Conservation (phyloP, 2,113 vertebrate genomes). For the Cygnus buccinator region DNA sequence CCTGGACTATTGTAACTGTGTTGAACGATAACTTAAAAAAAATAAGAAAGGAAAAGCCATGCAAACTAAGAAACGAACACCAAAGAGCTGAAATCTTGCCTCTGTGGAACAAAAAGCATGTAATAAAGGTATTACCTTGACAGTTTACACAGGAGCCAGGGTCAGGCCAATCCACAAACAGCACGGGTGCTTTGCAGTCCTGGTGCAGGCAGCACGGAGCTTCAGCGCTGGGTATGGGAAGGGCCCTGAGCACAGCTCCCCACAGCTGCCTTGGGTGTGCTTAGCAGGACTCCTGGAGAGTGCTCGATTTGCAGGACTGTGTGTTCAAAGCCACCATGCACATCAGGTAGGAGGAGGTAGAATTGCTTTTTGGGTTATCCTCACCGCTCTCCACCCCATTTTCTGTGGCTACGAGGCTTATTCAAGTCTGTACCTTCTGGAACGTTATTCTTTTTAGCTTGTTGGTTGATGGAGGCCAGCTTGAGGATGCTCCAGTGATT, state of each 20-base stretch:
- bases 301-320: background rate
- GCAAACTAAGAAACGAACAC: background rate
- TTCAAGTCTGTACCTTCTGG: background rate
- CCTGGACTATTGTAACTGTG: background rate
- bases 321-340: background rate
- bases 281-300: background rate
- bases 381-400: background rate
- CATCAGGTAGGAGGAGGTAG: too few species aligned
- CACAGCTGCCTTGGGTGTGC: too few species aligned
- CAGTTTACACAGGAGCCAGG: background rate
- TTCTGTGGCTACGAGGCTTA: background rate
- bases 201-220: background rate
- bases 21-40: background rate
- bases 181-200: rapidly evolving
- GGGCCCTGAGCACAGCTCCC: background rate
- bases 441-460: background rate
- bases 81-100: background rate
- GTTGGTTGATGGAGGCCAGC: background rate
- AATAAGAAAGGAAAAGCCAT: background rate
- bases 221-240: rapidly evolving
- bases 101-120: background rate
- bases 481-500: background rate
- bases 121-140: background rate
- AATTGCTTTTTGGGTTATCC: background rate
- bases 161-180: background rate